Evolutionary conservation across 2,797 vertebrate species (phyloP).

Genomic region (Carcharodon carcharias): DNA sequence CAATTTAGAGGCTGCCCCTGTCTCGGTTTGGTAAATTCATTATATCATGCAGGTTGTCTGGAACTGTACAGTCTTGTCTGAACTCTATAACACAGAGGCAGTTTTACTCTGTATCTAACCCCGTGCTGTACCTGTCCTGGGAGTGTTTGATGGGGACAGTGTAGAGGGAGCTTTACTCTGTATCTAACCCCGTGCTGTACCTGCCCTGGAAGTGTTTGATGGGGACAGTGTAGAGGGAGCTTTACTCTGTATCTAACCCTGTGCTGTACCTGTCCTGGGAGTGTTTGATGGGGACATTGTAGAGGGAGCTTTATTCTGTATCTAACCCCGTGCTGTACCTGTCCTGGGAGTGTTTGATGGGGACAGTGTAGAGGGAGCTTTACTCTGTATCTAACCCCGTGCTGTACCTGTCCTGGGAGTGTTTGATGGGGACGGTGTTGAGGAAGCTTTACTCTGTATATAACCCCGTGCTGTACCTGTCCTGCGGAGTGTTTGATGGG

Average conservation of each 20-base stretch:
- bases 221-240: no score
- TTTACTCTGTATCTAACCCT: not conserved
- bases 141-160: not conserved
- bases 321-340: not conserved
- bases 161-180: not conserved
- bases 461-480: not conserved
- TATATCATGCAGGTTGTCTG: not conserved
- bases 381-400: not conserved
- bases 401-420: not conserved
- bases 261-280: not conserved
- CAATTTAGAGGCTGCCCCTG: not conserved
- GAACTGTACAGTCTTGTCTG: not conserved
- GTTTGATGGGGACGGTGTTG: not conserved
- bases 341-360: not conserved
- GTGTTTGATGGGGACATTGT: not conserved
- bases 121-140: not conserved
- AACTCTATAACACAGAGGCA: not conserved
- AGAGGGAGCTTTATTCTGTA: not conserved
- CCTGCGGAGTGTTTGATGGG: not conserved
- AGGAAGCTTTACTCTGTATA: not conserved
- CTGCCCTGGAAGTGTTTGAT: not conserved
- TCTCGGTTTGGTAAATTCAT: slow-evolving; percentile 4
- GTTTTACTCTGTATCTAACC: not conserved
- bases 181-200: not conserved
- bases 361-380: not conserved